A percentile compares a stretch with the other conserved stretches of the same genome.
Evolutionary conservation across 2,797 vertebrate species (phyloP).

Genomic region (Lophotriccus pileatus): DNA sequence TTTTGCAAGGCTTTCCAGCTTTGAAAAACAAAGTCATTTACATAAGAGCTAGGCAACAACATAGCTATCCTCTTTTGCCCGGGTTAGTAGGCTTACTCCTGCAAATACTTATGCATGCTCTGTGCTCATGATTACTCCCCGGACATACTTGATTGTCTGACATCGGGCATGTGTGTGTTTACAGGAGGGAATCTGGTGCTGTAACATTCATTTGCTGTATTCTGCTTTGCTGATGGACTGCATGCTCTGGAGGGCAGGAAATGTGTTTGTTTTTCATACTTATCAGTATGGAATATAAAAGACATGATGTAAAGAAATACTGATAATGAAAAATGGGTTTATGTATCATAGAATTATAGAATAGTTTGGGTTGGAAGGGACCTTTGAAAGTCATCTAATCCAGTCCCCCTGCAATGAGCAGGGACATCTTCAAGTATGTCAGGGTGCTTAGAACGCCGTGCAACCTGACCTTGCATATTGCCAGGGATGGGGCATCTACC

Average conservation of each 20-base stretch:
- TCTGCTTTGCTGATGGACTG: neutral
- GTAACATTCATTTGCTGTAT: neutral
- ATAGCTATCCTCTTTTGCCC: slow-evolving; percentile 24
- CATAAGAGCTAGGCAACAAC: slow-evolving; percentile 10
- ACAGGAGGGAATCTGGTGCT: neutral
- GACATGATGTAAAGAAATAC: neutral
- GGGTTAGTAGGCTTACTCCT: neutral
- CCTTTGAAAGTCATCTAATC: neutral
- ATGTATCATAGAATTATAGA: neutral
- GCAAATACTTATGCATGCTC: slow-evolving; percentile 7
- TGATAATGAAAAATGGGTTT: neutral
- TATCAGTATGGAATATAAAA: neutral
- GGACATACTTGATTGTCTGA: neutral
- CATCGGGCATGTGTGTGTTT: neutral
- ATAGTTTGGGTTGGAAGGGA: neutral
- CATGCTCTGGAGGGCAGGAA: neutral
- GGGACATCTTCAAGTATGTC: neutral
- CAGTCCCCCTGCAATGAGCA: neutral
- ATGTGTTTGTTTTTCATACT: neutral
- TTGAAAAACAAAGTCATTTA: slow-evolving; percentile 64
- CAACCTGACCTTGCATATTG: neutral
- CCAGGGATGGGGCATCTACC: neutral
- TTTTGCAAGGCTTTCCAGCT: slow-evolving; percentile 67
- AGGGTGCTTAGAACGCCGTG: neutral
- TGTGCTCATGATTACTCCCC: neutral